Evolutionary conservation across 2,113 vertebrate genomes (phyloP), one percentile per base, ranked within the genome.

Genomic region (Microtus oregoni): DNA sequence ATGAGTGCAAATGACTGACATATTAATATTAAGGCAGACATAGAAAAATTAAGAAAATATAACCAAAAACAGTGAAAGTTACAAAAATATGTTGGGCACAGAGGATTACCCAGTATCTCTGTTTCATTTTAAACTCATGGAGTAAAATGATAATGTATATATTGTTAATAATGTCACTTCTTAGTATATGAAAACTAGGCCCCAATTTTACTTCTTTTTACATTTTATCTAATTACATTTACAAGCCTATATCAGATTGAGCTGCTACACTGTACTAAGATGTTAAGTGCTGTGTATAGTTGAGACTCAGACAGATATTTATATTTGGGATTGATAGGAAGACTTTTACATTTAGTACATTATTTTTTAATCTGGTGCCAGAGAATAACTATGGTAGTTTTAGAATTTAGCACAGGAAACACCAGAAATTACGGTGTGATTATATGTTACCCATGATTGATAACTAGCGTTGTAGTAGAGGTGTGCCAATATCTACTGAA

Each of bases 11-110:
- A 72, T 70, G 13, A 86, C 78, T 55, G 90, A 81, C 47, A 83
- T 86, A 13, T 89, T 86, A 94, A 91, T 32, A 79, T 67, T 90
- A 81, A 93, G 44, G 28, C 75, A 85, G 82, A 91, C 81, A 87
- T 55, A 93, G 88, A 61, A 91, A 90, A 94, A 86, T 41, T 55
- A 94, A 94, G 44, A 68, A 92, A 96, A 92, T 93, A 67, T 4
- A 95, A 41, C 5, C 26, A 92, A 30, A 58, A 30, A 30, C 52
- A 95, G 19, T 13, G n/a, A 96, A 90, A 44, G 14, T 26, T 67
- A 83, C 28, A 75, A 41, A 96, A 91, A 76, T 86, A 81, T 32
- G 13, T 68, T 70, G 15, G 5, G 5, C 55, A 78, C 44, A 81
- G 14, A 89, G 12, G 22, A 58, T 92, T 89, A 89, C 24, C n/a